Evolutionary conservation across 2,113 vertebrate species (phyloP).

Genomic region (Labrus mixtus): DNA sequence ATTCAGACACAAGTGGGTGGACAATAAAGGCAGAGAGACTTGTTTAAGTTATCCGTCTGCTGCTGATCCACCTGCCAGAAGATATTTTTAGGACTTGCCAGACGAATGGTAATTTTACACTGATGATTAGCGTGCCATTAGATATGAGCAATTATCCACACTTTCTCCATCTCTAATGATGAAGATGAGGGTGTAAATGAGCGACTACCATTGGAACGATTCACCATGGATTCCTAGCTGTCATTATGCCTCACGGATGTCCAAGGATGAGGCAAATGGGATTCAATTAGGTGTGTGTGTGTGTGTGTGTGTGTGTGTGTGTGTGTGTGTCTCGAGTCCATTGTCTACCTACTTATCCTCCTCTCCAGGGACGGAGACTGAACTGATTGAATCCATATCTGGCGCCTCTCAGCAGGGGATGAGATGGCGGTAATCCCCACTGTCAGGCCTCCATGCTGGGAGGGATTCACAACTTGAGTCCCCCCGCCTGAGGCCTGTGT

Average conservation of each 20-base stretch:
- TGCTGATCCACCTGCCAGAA: conserved; percentile 58
- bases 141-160: conserved; percentile 74
- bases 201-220: conserved; percentile 56
- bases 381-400: conserved; percentile 55
- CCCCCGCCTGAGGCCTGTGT: conserved; percentile 43
- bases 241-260: conserved; percentile 57
- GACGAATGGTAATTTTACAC: conserved; percentile 65
- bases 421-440: conserved; percentile 65
- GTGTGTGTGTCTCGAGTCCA: conserved; percentile 41
- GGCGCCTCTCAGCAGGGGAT: conserved; percentile 56
- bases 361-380: conserved; percentile 53
- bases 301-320: conserved; percentile 24
- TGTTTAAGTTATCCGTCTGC: conserved; percentile 26
- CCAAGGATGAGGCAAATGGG: conserved; percentile 60
- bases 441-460: conserved; percentile 57
- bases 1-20: neutral
- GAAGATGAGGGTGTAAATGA: conserved; percentile 70
- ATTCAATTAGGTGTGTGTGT: conserved; percentile 59
- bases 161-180: conserved; percentile 62
- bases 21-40: conserved; percentile 19
- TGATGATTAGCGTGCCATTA: conserved; percentile 73
- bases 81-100: conserved; percentile 60
- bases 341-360: conserved; percentile 59
- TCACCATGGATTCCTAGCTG: conserved; percentile 54
- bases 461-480: conserved; percentile 45